Conservation (phyloP, 1,140 invertebrate species). For the Formica selysi region DNA sequence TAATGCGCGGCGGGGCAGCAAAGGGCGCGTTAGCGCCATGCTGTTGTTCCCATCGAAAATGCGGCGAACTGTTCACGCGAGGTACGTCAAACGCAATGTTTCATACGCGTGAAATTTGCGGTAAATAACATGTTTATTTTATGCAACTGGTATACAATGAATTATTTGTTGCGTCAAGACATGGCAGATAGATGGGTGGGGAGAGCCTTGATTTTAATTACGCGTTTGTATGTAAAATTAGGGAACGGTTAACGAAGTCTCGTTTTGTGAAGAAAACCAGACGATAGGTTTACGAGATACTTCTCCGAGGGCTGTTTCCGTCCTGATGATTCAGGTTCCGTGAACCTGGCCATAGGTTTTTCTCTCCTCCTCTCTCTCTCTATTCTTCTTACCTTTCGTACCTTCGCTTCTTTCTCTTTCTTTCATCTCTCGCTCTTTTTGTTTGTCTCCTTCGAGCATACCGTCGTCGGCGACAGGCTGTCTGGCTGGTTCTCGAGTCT, state of each 20-base stretch:
- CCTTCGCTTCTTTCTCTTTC: not conserved
- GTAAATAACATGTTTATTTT: constrained; percentile 64
- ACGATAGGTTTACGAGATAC: not conserved
- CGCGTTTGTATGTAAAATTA: constrained; percentile 23
- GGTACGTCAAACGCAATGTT: constrained; percentile 61
- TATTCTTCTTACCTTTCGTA: constrained; percentile 1
- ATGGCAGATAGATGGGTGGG: constrained; percentile 10
- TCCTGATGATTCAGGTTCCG: constrained; percentile 4
- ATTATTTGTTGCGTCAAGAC: constrained; percentile 58
- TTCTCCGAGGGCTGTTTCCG: not conserved
- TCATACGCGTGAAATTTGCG: constrained; percentile 56
- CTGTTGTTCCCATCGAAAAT: constrained; percentile 52
- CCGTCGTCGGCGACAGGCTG: constrained; percentile 49
- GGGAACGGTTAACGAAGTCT: constrained; percentile 17
- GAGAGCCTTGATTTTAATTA: constrained; percentile 47
- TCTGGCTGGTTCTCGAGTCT: constrained; percentile 52
- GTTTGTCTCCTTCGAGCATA: not conserved
- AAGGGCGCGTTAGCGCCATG: constrained; percentile 35
- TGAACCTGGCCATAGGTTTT: constrained; percentile 49
- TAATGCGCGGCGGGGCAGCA: constrained; percentile 15
- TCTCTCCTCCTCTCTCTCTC: not conserved
- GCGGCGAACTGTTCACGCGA: constrained; percentile 57
- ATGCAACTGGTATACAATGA: constrained; percentile 47
- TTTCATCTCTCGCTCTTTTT: constrained; percentile 29
- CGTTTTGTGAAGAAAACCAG: not conserved